phyloP scores from a whole-genome alignment of 1,140 invertebrate species.

The Aricia agestis region DNA sequence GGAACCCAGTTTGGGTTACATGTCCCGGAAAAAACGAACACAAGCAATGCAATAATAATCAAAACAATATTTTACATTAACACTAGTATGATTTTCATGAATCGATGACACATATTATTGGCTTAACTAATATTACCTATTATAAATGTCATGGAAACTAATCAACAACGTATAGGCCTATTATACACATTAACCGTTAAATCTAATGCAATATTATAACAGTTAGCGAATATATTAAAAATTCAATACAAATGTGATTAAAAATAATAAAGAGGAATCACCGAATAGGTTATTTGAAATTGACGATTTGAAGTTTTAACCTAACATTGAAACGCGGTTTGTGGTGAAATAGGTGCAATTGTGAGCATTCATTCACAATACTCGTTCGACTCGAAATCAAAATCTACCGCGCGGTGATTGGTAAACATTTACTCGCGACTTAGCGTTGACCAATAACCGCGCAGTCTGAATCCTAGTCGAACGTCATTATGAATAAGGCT shows the following conservation, averaged over 20 bases:
- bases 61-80: conserved; percentile 3
- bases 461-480: too few species aligned
- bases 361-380: too few species aligned
- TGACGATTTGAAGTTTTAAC: not conserved
- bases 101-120: conserved; percentile 6
- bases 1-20: not conserved
- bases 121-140: conserved; percentile 7
- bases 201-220: not conserved
- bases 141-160: conserved; percentile 14
- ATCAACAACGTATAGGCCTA: conserved; percentile 14
- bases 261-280: not conserved
- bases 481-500: too few species aligned
- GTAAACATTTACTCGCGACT: too few species aligned
- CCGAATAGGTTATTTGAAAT: not conserved
- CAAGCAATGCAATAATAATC: not conserved
- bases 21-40: not conserved
- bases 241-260: not conserved
- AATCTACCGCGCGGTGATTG: too few species aligned
- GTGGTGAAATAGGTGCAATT: not conserved
- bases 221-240: not conserved
- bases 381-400: too few species aligned
- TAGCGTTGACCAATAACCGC: too few species aligned
- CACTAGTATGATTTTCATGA: not conserved
- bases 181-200: not conserved
- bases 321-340: not conserved